A percentile compares a stretch with the other conserved stretches of the same genome.
Conservation (phyloP, 2,888 invertebrate genomes). For the Gymnocheta viridis region DNA sequence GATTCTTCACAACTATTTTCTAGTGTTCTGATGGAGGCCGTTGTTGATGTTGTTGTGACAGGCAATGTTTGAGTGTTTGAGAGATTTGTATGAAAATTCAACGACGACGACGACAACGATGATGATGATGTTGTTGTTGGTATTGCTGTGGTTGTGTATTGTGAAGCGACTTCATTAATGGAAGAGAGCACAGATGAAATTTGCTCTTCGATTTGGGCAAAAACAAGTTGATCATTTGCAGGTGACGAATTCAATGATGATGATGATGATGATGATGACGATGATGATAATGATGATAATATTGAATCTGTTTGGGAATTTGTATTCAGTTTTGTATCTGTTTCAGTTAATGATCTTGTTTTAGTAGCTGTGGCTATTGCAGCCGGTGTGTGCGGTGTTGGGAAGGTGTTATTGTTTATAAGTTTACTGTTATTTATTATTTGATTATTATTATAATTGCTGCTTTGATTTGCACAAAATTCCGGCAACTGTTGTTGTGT, state of each 20-base stretch:
- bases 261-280: too few species aligned
- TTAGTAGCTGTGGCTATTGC: slow-evolving; percentile 59
- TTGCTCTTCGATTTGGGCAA: slow-evolving; percentile 67
- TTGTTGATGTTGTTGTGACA: slow-evolving; percentile 52
- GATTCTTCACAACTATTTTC: slow-evolving; percentile 65
- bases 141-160: slow-evolving; percentile 33
- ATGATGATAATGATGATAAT: slow-evolving; percentile 22
- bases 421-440: slow-evolving; percentile 48
- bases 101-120: slow-evolving; percentile 16
- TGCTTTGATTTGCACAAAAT: slow-evolving; percentile 70
- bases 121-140: not conserved
- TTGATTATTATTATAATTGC: slow-evolving; percentile 42
- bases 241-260: too few species aligned
- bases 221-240: slow-evolving; percentile 63
- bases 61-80: slow-evolving; percentile 61
- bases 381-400: slow-evolving; percentile 40
- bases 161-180: slow-evolving; percentile 50
- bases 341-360: slow-evolving; percentile 61
- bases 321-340: slow-evolving; percentile 38
- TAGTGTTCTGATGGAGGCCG: slow-evolving; percentile 38
- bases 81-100: slow-evolving; percentile 52
- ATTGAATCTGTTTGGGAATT: slow-evolving; percentile 41
- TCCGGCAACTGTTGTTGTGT: slow-evolving; percentile 72
- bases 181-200: slow-evolving; percentile 62
- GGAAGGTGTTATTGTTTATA: slow-evolving; percentile 40